Base-by-base conservation (phyloP, 2,888 invertebrate species). In the Campoplex nolae region DNA sequence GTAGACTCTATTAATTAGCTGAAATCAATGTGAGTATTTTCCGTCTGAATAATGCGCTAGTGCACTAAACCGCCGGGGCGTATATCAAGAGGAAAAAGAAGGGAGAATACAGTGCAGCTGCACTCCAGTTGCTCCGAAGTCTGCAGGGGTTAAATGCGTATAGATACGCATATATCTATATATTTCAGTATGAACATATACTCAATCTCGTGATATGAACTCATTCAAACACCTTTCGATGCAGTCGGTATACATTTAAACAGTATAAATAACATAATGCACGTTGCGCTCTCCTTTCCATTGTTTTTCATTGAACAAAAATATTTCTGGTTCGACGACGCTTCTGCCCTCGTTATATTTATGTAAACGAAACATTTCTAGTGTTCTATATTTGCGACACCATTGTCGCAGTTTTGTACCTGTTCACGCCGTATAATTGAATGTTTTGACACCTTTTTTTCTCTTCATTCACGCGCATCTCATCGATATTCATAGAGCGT, bases 21-120 rank as follows among this genome's bases (percentile, higher is more conserved):
- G 51, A 82, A 85, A 85, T 85, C 85, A 77, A 85, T 85, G 70
- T 23, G 32, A n/a, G 28, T 32, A 56, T 75, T 71, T 65, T 85
- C 32, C 82, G 32, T 80, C 32, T 32, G 71, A 16, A n/a, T 81
- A 70, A 38, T 13, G 56, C 58, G 28, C 18, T 67, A 45, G 42
- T 42, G 42, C 45, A 38, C 70, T 18, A 74, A 54, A 54, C 23
- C 23, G 23, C 23, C 48, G 54, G 38, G 42, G 23, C 32, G 35
- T 13, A 58, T 54, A 48, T 71, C 42, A n/a, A 9, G 28, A 56
- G 16, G 45, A 11, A 51, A n/a, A 51, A 65, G n/a, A 70, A 28
- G 73, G 51, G 13, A n/a, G 38, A 73, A 51, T 51, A 58, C 18
- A 18, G 18, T 74, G 71, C 78, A 84, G 67, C 79, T 84, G 79